Percentiles rank a stretch among this genome's conserved stretches.
Conservation (phyloP, 2,113 vertebrate genomes). For the Lucifuga dentata region DNA sequence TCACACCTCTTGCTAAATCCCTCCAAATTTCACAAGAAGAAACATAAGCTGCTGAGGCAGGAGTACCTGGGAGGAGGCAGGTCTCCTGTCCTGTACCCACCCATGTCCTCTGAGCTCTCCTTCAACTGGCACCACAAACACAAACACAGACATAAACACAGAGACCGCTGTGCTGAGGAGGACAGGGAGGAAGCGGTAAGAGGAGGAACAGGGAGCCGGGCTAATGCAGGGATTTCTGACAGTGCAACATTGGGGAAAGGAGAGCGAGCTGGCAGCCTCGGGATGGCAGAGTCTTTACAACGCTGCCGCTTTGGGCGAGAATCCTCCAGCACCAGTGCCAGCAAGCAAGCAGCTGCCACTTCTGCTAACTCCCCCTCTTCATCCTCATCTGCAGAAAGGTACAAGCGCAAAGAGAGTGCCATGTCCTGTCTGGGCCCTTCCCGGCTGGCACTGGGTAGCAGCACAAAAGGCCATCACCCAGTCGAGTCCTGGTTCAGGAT, state of each 20-base stretch:
- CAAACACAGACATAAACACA: conserved; percentile 95
- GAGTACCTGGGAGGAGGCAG: conserved; percentile 91
- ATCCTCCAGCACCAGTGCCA: conserved; percentile 60
- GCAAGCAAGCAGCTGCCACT: conserved; percentile 69
- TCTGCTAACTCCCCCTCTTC: conserved; percentile 85
- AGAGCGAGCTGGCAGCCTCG: conserved; percentile 68
- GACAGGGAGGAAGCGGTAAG: conserved; percentile 66
- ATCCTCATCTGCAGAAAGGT: conserved; percentile 86
- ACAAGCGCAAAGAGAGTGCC: conserved; percentile 84
- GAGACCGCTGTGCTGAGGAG: conserved; percentile 84
- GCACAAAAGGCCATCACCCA: conserved; percentile 73
- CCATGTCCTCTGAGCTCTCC: conserved; percentile 95
- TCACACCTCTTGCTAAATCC: conserved; percentile 96
- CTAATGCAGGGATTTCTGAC: conserved; percentile 69
- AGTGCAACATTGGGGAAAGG: conserved; percentile 68
- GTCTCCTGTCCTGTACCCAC: conserved; percentile 93
- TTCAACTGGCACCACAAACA: conserved; percentile 99
- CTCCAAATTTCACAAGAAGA: conserved; percentile 98
- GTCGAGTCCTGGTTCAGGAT: conserved; percentile 83
- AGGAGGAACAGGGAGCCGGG: conserved; percentile 59
- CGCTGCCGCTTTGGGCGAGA: conserved; percentile 93
- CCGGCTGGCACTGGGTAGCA: conserved; percentile 74
- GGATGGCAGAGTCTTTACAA: conserved; percentile 91
- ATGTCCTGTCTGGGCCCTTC: conserved; percentile 83
- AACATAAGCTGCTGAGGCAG: conserved; percentile 96